phyloP scores from a whole-genome alignment of 2,797 vertebrate species.

The Oceanodroma leucorhoa region DNA sequence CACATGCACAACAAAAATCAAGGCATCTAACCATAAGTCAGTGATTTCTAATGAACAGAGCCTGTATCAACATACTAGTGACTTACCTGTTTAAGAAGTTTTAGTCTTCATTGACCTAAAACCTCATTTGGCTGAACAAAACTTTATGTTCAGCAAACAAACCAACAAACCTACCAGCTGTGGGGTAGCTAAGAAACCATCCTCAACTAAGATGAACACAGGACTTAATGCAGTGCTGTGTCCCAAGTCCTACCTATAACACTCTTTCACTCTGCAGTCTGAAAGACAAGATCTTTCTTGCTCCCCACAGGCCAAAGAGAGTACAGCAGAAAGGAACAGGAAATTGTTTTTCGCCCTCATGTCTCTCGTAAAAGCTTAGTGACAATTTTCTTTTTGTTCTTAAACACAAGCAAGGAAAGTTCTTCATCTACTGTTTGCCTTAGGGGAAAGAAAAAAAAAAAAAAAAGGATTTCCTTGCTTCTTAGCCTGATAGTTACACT shows the following conservation, averaged over 20 bases:
- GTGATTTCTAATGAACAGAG: neutral
- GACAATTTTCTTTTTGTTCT: neutral
- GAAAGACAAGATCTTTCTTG: neutral
- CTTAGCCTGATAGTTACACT: neutral
- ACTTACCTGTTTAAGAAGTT: neutral
- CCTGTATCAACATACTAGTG: neutral
- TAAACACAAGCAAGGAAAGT: neutral
- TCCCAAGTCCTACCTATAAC: neutral
- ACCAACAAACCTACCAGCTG: neutral
- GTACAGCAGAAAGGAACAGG: neutral
- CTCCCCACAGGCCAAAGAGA: neutral
- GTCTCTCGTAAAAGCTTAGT: neutral
- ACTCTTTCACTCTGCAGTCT: neutral
- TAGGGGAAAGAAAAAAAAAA: neutral
- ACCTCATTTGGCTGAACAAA: neutral
- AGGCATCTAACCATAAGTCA: neutral
- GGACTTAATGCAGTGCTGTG: neutral
- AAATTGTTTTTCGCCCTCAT: neutral
- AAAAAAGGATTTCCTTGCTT: neutral
- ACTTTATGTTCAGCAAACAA: neutral
- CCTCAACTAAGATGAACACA: neutral
- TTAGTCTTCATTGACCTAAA: neutral
- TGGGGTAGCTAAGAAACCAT: neutral
- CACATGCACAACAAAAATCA: neutral
- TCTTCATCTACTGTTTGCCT: neutral